Base-by-base conservation (phyloP, 92 coral and sea anemone species). In the Umimayanthus chanpuru region DNA sequence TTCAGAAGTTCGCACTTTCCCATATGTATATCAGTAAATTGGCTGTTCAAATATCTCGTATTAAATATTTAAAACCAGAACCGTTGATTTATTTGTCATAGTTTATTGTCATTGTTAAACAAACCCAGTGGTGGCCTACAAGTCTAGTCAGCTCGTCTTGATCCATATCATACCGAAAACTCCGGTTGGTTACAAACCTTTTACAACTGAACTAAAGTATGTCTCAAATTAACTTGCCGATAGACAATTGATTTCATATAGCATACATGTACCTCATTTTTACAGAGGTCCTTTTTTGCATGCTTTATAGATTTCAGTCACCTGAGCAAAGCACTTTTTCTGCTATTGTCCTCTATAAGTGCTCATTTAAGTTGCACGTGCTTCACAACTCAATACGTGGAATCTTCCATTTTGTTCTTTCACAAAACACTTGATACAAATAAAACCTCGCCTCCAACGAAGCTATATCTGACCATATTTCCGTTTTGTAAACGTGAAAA, bases 401-500 rank as follows among this genome's bases (percentile, higher is more conserved):
- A 21, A n/a, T 25, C 20, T 20, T 25, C n/a, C 20, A 53, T 28
- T 47, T 30, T 49, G n/a, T 83, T 83, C 38, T 83, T 39, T 50
- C 43, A 18, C 77, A 71, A 83, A 70, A 20, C 78, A 83, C 87
- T 83, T 71, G 16, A 39, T 16, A 32, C 28, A 38, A 53, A 61
- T 23, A 6, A 81, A 67, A 82, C 58, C 2, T 43, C 44, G 72
- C 78, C 78, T 70, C 87, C 64, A 44, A 70, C 78, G 14, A 29
- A 29, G 86, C 18, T 73, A 18, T 83, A 44, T 83, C 44, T 70
- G 61, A 25, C 40, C 55, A 73, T 44, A 30, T 71, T 83, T 83
- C 87, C 87, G 78, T 71, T 83, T 70, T 20, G 26, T 83, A 65
- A 71, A 83, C 87, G 87, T 67, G 55, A 43, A 83, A 83, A 68